phyloP scores from a whole-genome alignment of 2,113 vertebrate species.

The Tragelaphus buxtoni region DNA sequence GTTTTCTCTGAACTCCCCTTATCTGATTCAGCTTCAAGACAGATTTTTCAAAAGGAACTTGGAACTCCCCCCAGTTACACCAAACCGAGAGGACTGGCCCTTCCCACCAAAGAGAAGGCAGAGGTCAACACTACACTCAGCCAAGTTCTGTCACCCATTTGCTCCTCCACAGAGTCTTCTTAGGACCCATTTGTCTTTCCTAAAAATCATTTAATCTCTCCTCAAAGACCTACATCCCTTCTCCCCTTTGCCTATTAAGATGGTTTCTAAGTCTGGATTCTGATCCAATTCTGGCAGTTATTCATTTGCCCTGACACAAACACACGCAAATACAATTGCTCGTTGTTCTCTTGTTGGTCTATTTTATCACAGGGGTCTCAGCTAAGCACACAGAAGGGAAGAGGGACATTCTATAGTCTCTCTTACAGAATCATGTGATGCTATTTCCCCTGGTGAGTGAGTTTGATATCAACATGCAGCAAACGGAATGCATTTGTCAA shows the following conservation, averaged over 20 bases:
- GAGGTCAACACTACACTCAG: neutral
- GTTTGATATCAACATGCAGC: neutral
- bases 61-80: neutral
- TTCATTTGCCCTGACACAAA: neutral
- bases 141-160: neutral
- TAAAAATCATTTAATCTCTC: neutral
- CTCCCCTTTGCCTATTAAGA: neutral
- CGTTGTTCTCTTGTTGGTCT: neutral
- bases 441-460: neutral
- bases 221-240: neutral
- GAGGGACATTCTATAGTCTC: neutral
- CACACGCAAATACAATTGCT: neutral
- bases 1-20: neutral
- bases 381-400: neutral
- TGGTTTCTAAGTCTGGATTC: neutral
- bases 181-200: neutral
- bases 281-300: neutral
- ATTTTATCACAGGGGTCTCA: neutral
- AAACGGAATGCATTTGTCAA: neutral
- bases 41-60: neutral
- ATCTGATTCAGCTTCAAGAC: neutral
- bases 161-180: neutral
- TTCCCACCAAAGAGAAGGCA: neutral
- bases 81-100: neutral
- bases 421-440: neutral